Conservation (phyloP, 2,888 invertebrate genomes). For the Drosophila aldrichi region DNA sequence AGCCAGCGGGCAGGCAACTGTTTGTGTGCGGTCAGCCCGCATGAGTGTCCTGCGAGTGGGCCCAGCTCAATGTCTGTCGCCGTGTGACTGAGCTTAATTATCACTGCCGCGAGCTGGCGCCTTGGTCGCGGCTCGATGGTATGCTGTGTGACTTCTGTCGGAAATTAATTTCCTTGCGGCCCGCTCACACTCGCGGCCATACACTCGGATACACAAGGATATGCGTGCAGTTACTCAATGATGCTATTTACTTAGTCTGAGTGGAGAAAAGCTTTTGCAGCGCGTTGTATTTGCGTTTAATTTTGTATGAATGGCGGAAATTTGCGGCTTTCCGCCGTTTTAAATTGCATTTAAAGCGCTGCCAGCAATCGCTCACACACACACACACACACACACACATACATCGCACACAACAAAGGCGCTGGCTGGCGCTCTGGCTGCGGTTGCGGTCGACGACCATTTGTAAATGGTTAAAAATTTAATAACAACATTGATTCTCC, state of each 20-base stretch:
- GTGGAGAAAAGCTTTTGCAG: constrained; percentile 34
- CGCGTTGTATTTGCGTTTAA: constrained; percentile 68
- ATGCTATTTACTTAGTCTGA: constrained; percentile 45
- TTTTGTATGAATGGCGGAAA: constrained; percentile 78
- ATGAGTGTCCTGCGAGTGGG: constrained; percentile 14
- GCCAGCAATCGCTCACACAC: constrained; percentile 44
- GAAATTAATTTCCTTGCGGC: constrained; percentile 78
- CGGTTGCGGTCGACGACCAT: constrained; percentile 49
- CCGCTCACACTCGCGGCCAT: constrained; percentile 33
- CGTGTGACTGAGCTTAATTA: constrained; percentile 72
- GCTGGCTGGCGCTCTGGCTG: constrained; percentile 48
- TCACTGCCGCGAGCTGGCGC: constrained; percentile 66
- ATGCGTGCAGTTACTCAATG: constrained; percentile 37
- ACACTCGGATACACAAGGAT: constrained; percentile 35
- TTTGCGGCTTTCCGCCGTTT: constrained; percentile 78
- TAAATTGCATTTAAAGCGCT: constrained; percentile 73
- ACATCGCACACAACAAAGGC: constrained; percentile 30
- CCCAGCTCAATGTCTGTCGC: constrained; percentile 33
- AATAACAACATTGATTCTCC: constrained; percentile 23
- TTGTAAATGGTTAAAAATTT: constrained; percentile 41
- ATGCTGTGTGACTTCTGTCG: constrained; percentile 79
- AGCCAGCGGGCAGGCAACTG: constrained; percentile 16
- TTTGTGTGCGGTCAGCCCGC: constrained; percentile 26
- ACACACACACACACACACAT: constrained; percentile 5
- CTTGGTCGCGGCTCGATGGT: constrained; percentile 55